Evolutionary conservation across 2,113 vertebrate species (phyloP).

Genomic region (Craseonycteris thonglongyai): DNA sequence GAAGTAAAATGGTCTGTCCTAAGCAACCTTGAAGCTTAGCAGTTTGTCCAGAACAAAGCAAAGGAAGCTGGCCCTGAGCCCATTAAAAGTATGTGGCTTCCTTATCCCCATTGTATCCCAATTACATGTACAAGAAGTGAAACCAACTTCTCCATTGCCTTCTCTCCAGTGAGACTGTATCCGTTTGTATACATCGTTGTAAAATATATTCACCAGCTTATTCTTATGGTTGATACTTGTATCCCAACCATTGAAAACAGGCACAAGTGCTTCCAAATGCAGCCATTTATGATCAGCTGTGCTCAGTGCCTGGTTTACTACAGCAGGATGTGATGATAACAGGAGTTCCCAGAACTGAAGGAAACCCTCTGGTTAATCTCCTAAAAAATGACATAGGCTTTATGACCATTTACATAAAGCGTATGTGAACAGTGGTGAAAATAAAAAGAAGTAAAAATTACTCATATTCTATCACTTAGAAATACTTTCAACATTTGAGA

Average conservation of each 20-base stretch:
- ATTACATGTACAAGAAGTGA: accelerated
- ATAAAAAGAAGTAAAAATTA: background rate
- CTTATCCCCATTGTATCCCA: accelerated
- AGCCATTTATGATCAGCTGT: background rate
- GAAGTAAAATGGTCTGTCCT: background rate
- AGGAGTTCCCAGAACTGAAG: background rate
- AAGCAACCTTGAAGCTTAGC: background rate
- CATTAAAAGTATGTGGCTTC: background rate
- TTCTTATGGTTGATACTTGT: background rate
- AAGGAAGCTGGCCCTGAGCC: background rate
- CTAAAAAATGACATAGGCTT: background rate
- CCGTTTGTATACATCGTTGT: background rate
- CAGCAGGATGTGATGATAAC: too few relatives aligned
- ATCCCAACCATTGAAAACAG: background rate
- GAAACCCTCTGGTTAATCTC: background rate
- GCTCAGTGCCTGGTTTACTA: background rate
- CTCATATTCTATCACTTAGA: background rate
- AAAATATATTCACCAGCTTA: background rate
- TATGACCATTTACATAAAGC: background rate
- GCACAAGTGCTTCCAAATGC: background rate
- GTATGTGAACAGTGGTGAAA: background rate
- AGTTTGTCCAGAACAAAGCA: slow-evolving; percentile 1
- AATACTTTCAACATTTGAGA: background rate
- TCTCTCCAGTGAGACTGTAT: too few relatives aligned
- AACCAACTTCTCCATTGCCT: background rate